Base-by-base conservation (phyloP, 2,888 invertebrate genomes). In the Megamerina dolium region DNA sequence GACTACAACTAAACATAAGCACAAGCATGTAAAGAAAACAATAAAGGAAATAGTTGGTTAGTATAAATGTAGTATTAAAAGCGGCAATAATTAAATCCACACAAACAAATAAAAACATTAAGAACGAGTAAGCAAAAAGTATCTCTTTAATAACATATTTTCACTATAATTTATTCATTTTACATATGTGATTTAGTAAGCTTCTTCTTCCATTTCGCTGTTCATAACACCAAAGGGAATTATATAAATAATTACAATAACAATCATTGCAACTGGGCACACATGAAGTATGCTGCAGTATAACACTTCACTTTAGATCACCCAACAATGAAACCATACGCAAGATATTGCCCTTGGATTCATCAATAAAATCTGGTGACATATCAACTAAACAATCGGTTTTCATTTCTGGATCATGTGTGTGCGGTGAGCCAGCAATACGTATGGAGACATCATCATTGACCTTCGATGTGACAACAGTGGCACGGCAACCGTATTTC, bases 401-500 rank as follows among this genome's bases (percentile, higher is more conserved):
- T 56, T 60, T 64, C 21, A 70, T 56, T 51, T 71, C 71, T 2
- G 66, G 66, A 12, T 61, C 64, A 33, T 71, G 71, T 0, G 71
- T 66, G 44, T 71, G 71, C 4, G 69, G 68, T 3, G 68, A 54
- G 3, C 70, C 71, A 13, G 71, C 60, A 3, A 69, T 60, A 1
- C 71, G 60, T 21, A 71, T 56, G 1, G 63, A 59, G 1, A 64
- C 61, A 44, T 60, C 60, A 20, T 66, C 61, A 32, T 63, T 63
- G 1, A 62, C 50, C 49, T 70, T 71, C 5, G 72, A 69, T 9
- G 72, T 72, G 3, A 69, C 72, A 16, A 70, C 58, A 2, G 72
- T 70, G 19, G 72, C 71, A 1, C 72, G 58, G 50, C 72, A 72
- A 17, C 65, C 64, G 45, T 65, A 68, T 50, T 68, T 71, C 1